Base-by-base conservation (phyloP, 2,888 invertebrate genomes). In the Drepana falcataria region DNA sequence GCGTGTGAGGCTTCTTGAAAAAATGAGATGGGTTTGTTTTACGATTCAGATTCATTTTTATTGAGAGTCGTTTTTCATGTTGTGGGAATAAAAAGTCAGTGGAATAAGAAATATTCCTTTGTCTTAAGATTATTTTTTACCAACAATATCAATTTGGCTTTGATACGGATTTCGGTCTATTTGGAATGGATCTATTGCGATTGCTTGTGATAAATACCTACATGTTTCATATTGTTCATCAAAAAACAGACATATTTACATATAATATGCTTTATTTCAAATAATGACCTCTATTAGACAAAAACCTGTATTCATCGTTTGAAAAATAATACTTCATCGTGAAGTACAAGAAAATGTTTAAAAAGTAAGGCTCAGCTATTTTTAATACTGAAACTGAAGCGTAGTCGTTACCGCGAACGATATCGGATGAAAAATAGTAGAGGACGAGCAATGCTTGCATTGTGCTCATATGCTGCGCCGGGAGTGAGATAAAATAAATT, bases 351-450 rank as follows among this genome's bases (percentile, higher is more conserved):
- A 51, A 52, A 54, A 57, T 55, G 48, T 47, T 52, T 65, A 51
- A 68, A 68, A 69, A 58, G 55, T 66, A 66, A 21, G 72, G 63
- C 63, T 54, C 66, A 65, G 73, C 69, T 73, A 79, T 75, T 75
- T 81, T 81, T 70, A 71, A 73, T 77, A 76, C 71, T 59, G 65
- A 68, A 73, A 69, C 65, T 62, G 59, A 66, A 55, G 64, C 59
- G 63, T 55, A 60, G 67, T 76, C 74, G 77, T 76, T 74, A 75
- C 66, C 67, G 69, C 61, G 60, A 68, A 60, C 71, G 69, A 75
- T 76, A 75, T 69, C 65, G 68, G 69, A 76, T 76, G 77, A 75
- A 81, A 81, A 79, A 82, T 81, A 81, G 81, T 76, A 73, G 69
- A 63, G 66, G 57, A 58, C 53, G 57, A 40, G 40, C 64, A 60